These are phyloP conservation scores for Plusia festucae DNA, from an alignment of 2,888 invertebrate genomes.

Conservation along the genomic window DNA sequence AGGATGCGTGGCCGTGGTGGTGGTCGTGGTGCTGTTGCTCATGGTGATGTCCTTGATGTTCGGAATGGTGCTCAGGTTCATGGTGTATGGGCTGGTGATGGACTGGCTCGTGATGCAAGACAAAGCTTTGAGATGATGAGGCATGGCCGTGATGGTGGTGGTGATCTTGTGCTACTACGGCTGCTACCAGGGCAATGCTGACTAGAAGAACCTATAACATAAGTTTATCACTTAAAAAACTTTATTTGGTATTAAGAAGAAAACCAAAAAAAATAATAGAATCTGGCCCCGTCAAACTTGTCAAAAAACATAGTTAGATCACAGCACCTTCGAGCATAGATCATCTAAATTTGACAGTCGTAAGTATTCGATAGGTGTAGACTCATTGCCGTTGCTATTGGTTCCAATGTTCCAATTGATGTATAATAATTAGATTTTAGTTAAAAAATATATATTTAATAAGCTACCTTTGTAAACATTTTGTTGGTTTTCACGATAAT, in stretches of 20 bases:
- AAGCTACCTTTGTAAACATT: neutral
- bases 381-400: no score
- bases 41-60: neutral
- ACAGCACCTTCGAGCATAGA: no score
- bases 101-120: constrained; percentile 59
- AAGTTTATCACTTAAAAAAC: no score
- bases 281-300: no score
- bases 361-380: no score
- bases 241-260: no score
- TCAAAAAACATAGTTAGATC: no score
- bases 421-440: no score
- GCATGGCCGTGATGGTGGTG: neutral
- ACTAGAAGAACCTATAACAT: neutral
- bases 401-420: no score
- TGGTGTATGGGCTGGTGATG: neutral
- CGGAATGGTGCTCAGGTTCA: neutral
- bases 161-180: neutral
- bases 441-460: no score
- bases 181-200: neutral
- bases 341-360: no score
- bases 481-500: neutral
- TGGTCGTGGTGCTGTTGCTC: constrained; percentile 35
- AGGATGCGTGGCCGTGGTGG: constrained; percentile 61
- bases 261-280: no score
- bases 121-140: constrained; percentile 68